These are phyloP conservation scores for Acanthisitta chloris DNA, from an alignment of 2,113 vertebrate genomes.

Conservation along the genomic window DNA sequence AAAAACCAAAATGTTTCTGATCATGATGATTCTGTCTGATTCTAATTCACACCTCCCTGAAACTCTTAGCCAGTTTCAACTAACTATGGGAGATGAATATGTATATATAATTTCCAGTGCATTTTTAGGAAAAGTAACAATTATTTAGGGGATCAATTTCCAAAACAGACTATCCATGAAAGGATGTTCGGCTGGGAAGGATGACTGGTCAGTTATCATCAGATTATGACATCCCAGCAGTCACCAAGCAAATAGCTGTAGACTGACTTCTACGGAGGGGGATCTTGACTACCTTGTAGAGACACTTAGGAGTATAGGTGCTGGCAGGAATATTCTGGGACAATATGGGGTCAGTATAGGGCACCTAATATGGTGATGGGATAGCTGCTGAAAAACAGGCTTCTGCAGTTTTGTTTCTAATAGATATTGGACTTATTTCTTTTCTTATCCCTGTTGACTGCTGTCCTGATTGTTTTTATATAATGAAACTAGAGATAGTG, in stretches of 20 bases:
- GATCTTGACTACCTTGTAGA: neutral
- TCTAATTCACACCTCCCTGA: neutral
- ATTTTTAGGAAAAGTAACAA: neutral
- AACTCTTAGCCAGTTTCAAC: neutral
- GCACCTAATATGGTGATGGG: neutral
- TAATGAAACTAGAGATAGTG: neutral
- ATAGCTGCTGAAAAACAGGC: neutral
- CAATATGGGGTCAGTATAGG: too few relatives aligned
- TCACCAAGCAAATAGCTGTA: neutral
- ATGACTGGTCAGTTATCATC: neutral
- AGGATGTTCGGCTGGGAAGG: neutral
- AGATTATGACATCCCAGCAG: neutral
- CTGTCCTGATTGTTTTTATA: neutral
- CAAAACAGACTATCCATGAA: neutral
- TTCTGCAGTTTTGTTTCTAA: neutral
- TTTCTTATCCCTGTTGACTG: neutral
- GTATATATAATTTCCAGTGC: neutral
- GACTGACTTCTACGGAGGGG: neutral
- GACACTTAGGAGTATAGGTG: neutral
- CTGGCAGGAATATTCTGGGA: neutral
- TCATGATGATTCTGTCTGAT: neutral
- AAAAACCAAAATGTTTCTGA: neutral
- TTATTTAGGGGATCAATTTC: neutral
- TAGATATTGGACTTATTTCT: neutral
- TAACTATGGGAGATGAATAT: neutral